Evolutionary conservation across 2,888 invertebrate species (phyloP), one percentile per base, ranked within the genome.

Genomic region (Archips crataeganus): DNA sequence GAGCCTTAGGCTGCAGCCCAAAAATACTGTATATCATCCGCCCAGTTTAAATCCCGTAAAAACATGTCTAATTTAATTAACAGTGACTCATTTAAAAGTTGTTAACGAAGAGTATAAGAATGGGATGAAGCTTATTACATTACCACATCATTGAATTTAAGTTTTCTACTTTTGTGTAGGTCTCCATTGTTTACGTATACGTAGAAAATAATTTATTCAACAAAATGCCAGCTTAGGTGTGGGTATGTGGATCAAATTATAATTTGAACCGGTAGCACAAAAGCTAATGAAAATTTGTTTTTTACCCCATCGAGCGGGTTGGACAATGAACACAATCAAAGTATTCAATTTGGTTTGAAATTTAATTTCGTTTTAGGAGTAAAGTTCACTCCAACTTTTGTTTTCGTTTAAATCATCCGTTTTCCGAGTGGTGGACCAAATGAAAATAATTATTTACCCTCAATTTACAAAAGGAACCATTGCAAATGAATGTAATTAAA

Each of bases 241-340:
- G 36, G 39, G 23, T 23, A 23, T 23, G 23, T 23, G 23, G 4
- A 36, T 39, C 6, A 4, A 39, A 39, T 39, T 39, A 49, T 49
- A n/a, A 49, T 49, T 32, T 57, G 23, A 39, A 72, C 65, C 45
- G 62, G 62, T 51, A 62, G 42, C 15, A 34, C 36, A 36, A 65
- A 70, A 65, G 71, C 74, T 65, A 65, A 74, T 70, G 42, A 61
- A 70, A 69, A 54, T 60, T 60, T 70, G 54, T 45, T 65, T 69
- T 51, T 74, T 39, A 36, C 42, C 34, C 36, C 23, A 36, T 23
- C 36, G 15, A 69, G 64, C 34, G 63, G 69, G 34, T 51, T 10
- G 32, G 42, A 49, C 51, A 65, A 70, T 74, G 60, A 23, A 32
- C 6, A 61, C 69, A 65, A 70, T 74, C 74, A 45, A 74, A 74